Evolutionary conservation across 1,140 invertebrate species (phyloP).

Genomic region (Micrasema longulum): DNA sequence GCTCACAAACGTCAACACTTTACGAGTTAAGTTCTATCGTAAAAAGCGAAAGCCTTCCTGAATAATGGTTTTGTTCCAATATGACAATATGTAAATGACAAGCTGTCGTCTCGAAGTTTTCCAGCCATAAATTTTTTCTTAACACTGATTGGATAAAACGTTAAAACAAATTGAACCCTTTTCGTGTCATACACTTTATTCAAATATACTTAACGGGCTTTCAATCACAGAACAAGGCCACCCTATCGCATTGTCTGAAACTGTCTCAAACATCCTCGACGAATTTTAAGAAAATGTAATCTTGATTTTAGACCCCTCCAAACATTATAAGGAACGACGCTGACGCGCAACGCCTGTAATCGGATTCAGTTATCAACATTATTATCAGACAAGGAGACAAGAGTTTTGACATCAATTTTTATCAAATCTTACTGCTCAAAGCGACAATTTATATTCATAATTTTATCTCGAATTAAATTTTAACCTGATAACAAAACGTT

Average conservation of each 20-base stretch:
- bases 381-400: too few species aligned
- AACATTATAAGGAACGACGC: constrained; percentile 12
- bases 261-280: constrained; percentile 6
- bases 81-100: constrained; percentile 47
- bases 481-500: too few species aligned
- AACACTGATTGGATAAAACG: constrained; percentile 42
- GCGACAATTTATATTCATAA: too few species aligned
- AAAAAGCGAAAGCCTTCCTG: constrained; percentile 35
- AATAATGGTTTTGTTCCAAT: constrained; percentile 46
- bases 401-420: too few species aligned
- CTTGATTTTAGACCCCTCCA: constrained; percentile 5
- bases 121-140: constrained; percentile 28
- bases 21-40: constrained; percentile 35
- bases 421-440: too few species aligned
- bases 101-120: constrained; percentile 41
- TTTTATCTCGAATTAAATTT: too few species aligned
- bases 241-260: constrained; percentile 5
- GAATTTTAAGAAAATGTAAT: constrained; percentile 4
- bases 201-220: constrained; percentile 27
- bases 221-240: too few species aligned
- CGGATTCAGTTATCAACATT: too few species aligned
- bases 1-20: constrained; percentile 23
- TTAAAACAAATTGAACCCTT: constrained; percentile 35
- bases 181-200: constrained; percentile 14
- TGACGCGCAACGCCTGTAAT: too few species aligned